Percentiles rank a stretch among this genome's conserved stretches.
phyloP scores from a whole-genome alignment of 2,797 vertebrate species.

The Pteropus rufus region DNA sequence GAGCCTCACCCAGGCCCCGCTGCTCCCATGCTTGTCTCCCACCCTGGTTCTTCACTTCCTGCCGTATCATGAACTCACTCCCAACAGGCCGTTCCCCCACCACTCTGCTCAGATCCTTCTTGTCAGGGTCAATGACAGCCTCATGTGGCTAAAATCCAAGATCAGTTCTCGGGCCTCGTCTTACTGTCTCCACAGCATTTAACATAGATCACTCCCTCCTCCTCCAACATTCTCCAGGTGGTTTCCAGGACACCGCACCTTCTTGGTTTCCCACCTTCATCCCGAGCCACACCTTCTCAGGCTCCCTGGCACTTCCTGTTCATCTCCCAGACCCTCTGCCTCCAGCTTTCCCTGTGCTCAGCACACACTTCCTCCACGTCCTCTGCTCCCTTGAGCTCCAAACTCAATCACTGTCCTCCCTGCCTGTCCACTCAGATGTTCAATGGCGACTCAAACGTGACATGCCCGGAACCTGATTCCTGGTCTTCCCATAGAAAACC shows the following conservation, averaged over 20 bases:
- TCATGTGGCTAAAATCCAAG: neutral
- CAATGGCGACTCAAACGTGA: neutral
- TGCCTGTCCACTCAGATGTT: fast-evolving
- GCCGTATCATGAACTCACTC: neutral
- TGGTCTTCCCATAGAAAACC: neutral
- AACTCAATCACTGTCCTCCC: neutral
- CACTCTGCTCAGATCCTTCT: neutral
- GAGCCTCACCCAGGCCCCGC: neutral
- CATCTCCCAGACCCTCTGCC: neutral
- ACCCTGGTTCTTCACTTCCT: neutral
- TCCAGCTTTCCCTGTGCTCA: neutral
- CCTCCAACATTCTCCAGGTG: fast-evolving
- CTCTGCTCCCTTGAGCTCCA: neutral
- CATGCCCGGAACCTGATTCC: neutral
- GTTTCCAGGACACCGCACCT: neutral
- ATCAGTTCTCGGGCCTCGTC: neutral
- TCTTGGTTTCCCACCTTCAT: neutral
- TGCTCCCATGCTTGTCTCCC: neutral
- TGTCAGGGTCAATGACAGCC: neutral
- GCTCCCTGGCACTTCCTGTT: neutral
- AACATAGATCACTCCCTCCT: neutral
- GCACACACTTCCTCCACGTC: neutral
- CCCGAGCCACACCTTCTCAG: too few relatives aligned
- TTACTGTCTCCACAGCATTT: neutral
- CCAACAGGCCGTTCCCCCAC: neutral